phyloP scores from a whole-genome alignment of 1,140 invertebrate genomes.

The Vollenhovia emeryi region DNA sequence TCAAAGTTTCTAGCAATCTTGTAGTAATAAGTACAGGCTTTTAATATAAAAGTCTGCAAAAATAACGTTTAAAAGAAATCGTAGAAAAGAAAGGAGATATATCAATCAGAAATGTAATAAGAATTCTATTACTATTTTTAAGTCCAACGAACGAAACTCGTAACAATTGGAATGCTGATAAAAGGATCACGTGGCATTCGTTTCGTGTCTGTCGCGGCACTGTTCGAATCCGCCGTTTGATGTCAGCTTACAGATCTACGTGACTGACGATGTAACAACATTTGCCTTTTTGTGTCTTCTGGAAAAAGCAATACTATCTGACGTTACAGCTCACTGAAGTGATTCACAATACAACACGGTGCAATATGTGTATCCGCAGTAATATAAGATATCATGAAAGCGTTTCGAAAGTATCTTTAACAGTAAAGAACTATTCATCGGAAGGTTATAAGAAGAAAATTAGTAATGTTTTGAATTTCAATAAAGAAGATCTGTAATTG shows the following conservation, averaged over 20 bases:
- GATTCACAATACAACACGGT: neutral
- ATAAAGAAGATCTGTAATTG: neutral
- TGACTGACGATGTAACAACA: conserved; percentile 33
- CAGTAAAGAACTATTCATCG: neutral
- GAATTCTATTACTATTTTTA: conserved; percentile 16
- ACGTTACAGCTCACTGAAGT: conserved; percentile 12
- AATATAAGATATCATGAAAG: neutral
- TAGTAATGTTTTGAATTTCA: neutral
- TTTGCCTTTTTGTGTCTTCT: neutral
- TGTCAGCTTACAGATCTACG: conserved; percentile 28
- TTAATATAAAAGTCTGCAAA: neutral
- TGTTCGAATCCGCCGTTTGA: conserved; percentile 36
- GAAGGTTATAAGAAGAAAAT: neutral
- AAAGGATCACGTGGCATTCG: conserved; percentile 3
- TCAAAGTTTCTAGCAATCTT: neutral
- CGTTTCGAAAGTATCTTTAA: neutral
- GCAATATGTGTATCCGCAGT: neutral
- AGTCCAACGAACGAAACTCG: neutral
- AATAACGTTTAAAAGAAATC: neutral
- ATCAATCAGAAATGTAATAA: neutral
- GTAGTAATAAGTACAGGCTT: neutral
- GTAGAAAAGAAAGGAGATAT: neutral
- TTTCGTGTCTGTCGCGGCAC: neutral
- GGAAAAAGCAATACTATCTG: conserved; percentile 37
- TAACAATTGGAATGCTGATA: conserved; percentile 30